Evolutionary conservation across 2,888 invertebrate genomes (phyloP), one percentile per base, ranked within the genome.

Genomic region (Dryococelus australis): DNA sequence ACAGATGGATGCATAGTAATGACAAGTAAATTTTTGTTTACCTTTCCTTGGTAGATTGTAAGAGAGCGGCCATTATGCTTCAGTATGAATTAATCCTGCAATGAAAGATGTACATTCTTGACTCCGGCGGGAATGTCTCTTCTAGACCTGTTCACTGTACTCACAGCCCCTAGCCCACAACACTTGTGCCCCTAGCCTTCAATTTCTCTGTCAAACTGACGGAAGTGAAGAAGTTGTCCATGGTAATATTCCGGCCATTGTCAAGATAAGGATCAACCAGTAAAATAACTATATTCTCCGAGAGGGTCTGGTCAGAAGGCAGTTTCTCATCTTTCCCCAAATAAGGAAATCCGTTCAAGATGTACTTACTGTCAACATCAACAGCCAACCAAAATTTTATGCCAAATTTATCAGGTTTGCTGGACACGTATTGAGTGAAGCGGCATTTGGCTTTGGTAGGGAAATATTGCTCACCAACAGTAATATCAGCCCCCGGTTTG

Each of bases 191-290:
- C 6, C 65, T 65, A n/a, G 65, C 65, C 65, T 24, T 65, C 65
- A 65, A 65, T 65, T 65, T 65, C 24, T 65, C 65, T 65, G 65
- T 24, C 65, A 65, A 65, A 65, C 65, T n/a, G 65, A 65, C 65
- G 4, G n/a, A 65, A 65, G 65, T 65, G 65, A 65, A 65, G 20
- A 65, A 65, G 65, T 65, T 65, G 65, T 65, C n/a, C 65, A 65
- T 65, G 24, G 65, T 65, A 65, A 65, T 65, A 65, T 65, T 65
- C 65, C 65, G 6, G 2, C 65, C 65, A 10, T 8, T 65, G 65
- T 65, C 65, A 24, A 65, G 65, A 16, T 65, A 65, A 8, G 20
- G 65, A 24, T n/a, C n/a, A 65, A 65, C 65, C 65, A 65, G n/a
- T 24, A 8, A 24, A 65, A 65, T 8, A 65, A 65, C 20, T 65